A percentile compares a stretch with the other conserved stretches of the same genome.
Conservation (phyloP, 2,888 invertebrate species). For the Lomographa bimaculata region DNA sequence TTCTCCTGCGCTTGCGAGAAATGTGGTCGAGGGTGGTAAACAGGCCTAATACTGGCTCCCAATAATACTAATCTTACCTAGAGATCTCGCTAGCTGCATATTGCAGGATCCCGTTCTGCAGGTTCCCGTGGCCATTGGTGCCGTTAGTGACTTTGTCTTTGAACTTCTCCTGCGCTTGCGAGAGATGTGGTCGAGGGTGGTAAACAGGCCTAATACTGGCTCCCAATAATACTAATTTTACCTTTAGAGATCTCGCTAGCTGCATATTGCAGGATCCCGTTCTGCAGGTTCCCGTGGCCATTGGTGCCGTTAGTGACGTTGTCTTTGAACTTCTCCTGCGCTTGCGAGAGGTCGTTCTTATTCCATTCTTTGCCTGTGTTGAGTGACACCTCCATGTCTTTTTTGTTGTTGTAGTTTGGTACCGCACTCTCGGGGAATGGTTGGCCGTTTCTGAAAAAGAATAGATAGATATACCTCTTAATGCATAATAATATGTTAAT, state of each 20-base stretch:
- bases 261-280: slow-evolving; percentile 81
- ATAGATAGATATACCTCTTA: too few species aligned
- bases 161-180: slow-evolving; percentile 67
- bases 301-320: slow-evolving; percentile 61
- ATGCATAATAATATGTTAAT: too few species aligned
- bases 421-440: slow-evolving; percentile 86
- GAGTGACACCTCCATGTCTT: slow-evolving; percentile 67
- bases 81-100: slow-evolving; percentile 86
- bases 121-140: slow-evolving; percentile 62
- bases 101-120: slow-evolving; percentile 78
- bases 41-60: too few species aligned
- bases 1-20: too few species aligned
- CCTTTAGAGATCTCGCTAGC: slow-evolving; percentile 87
- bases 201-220: too few species aligned
- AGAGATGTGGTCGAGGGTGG: too few species aligned
- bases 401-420: slow-evolving; percentile 80
- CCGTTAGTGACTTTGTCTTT: slow-evolving; percentile 55
- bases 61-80: slow-evolving; percentile 81
- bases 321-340: slow-evolving; percentile 63
- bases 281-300: slow-evolving; percentile 66
- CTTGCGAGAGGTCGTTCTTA: slow-evolving; percentile 79
- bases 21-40: too few species aligned
- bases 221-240: too few species aligned
- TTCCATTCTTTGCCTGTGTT: slow-evolving; percentile 58
- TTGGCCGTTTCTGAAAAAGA: slow-evolving; percentile 86